Evolutionary conservation across 1,140 invertebrate genomes (phyloP), one percentile per base, ranked within the genome.

Genomic region (Rhopalosiphum padi): DNA sequence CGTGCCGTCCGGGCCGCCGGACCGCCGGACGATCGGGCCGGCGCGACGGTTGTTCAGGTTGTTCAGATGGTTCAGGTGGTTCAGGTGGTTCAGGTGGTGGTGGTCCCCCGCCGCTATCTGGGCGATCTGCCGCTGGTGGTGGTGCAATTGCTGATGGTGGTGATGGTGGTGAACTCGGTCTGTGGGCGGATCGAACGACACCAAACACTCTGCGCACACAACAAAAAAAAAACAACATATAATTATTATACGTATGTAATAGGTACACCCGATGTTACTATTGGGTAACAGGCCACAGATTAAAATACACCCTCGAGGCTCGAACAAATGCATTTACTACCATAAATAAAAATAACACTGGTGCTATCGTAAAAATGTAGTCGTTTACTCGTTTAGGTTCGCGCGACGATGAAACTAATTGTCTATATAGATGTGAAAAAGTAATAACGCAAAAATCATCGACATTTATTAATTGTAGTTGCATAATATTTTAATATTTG

Each of bases 111-210:
- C 89, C 53, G 89, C 23, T 90, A 90, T 90, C 53, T 90, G 89
- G 23, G 89, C 53, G 89, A 90, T 90, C 53, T 90, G 89, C 25
- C 89, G 89, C 53, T 90, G 91, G 23, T 83, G 91, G 37, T 93
- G 91, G 91, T 92, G 91, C 46, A 82, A 82, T 35, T 92, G 91
- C 35, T 92, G 91, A 82, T 92, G 91, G 41, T 93, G 91, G 23
- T 93, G 91, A 85, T 93, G 91, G 23, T 93, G 91, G 30, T 85
- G 91, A 18, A 93, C 91, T 22, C 91, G 23, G 82, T 93, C 91
- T 48, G 91, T 85, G 77, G 91, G 91, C 91, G 91, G 77, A 37
- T 93, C 91, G 82, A 93, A 93, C 77, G 91, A 93, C 77, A 93
- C 91, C 91, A 93, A 30, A 93, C 91, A 93, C 30, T 93, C 91